These are phyloP conservation scores for Actinia tenebrosa DNA, from an alignment of 64 coral and sea anemone genomes.

Conservation along the genomic window DNA sequence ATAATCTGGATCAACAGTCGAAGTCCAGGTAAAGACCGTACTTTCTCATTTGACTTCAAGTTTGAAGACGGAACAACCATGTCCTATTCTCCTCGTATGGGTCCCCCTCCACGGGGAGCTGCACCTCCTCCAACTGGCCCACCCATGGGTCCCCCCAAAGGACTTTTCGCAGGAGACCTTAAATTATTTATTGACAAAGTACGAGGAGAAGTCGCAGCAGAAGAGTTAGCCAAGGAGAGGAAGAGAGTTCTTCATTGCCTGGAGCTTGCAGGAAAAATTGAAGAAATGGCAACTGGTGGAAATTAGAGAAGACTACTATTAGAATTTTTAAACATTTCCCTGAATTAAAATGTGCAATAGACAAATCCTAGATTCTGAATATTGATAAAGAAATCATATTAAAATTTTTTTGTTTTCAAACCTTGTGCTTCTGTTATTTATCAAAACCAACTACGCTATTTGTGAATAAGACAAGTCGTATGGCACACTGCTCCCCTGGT, in stretches of 20 bases:
- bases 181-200: constrained; percentile 59
- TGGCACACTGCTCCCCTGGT: too few relatives aligned
- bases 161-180: constrained; percentile 70
- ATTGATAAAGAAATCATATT: too few relatives aligned
- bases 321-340: neutral
- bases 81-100: constrained; percentile 9
- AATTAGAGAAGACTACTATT: neutral
- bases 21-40: neutral
- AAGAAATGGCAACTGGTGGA: constrained; percentile 38
- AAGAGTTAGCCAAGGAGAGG: constrained; percentile 58
- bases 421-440: too few relatives aligned
- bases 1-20: constrained; percentile 50
- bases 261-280: constrained; percentile 67
- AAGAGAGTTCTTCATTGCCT: constrained; percentile 54
- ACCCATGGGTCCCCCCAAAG: constrained; percentile 25
- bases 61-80: constrained; percentile 62
- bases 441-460: too few relatives aligned
- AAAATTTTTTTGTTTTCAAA: too few relatives aligned
- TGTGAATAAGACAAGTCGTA: too few relatives aligned
- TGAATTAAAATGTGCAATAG: too few relatives aligned
- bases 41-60: constrained; percentile 41
- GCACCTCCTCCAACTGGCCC: constrained; percentile 29
- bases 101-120: constrained; percentile 2
- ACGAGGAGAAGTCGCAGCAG: constrained; percentile 44
- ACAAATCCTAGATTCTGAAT: too few relatives aligned